Evolutionary conservation across 2,888 invertebrate species (phyloP), one percentile per base, ranked within the genome.

Genomic region (Folsomia manolachei): DNA sequence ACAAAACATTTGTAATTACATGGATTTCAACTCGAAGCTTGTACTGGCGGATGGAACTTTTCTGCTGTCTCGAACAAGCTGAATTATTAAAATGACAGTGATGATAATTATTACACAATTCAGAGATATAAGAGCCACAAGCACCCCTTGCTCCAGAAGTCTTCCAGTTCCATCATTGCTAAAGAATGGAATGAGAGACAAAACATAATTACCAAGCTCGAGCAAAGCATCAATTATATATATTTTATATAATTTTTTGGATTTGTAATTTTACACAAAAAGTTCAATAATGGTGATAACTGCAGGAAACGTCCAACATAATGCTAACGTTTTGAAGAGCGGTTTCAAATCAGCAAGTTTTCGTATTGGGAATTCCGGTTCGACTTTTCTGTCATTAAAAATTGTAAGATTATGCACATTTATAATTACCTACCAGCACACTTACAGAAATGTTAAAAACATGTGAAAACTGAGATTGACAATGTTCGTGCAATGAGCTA

Each of bases 321-420:
- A 4, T 14, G 11, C 19, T 7, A 56, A 19, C 18, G 56, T 14
- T 21, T 56, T 56, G n/a, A 56, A 56, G 19, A 56, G 18, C n/a
- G 19, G 18, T 18, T 7, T 14, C 18, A 56, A 21, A 21, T 56
- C 56, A 14, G 11, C 7, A 18, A 56, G 4, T 14, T n/a, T 56
- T 19, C 21, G 18, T 4, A 56, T 21, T 7, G 56, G 56, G 4
- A n/a, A 4, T 56, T 56, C 56, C 56, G 56, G 56, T 56, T 56
- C 56, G n/a, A 56, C 56, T 56, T 56, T 56, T 56, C 56, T 56
- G 56, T n/a, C 4, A 19, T 4, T 18, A n/a, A 56, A 39, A 39
- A 39, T 39, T 39, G 39, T 39, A 39, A 39, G 39, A 56, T 56
- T 56, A 56, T 56, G 56, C 21, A 56, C n/a, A 56, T 56, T n/a